Base-by-base conservation (phyloP, 2,113 vertebrate genomes). In the Bungarus multicinctus region DNA sequence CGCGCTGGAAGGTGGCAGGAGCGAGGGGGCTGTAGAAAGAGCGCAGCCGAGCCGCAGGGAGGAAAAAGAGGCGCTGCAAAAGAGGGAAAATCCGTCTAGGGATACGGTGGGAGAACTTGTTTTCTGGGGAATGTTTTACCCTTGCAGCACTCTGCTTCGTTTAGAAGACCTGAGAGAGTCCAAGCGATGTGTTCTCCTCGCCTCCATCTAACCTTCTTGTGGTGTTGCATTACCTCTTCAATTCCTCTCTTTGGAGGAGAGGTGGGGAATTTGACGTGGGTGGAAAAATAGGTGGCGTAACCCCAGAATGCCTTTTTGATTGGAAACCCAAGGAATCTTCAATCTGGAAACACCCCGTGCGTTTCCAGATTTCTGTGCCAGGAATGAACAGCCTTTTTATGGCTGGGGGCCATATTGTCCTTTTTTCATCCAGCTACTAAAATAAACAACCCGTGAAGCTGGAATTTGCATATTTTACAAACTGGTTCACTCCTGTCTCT, bases 271-370 rank as follows among this genome's bases (percentile, higher is more conserved):
- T 74, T 74, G n/a, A n/a, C 69, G 39, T 7, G 69, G 69, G n/a
- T 5, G n/a, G 6, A 0, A 1, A 20, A 34, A 20, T 8, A 39
- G 34, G 34, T 39, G 34, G 69, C 0, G 0, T 39, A 39, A 39
- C 18, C 3, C 69, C 69, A 39, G 18, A 81, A 39, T 81, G 34
- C 69, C 18, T 81, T 81, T 81, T 81, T 81, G 69, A 39, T 43
- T 81, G 34, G 69, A 81, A 81, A 34, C 69, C 6, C 34, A 81
- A 39, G 34, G 18, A 8, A 7, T 39, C 34, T 39, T 81, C 69
- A 8, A 20, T 81, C 69, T 81, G 34, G 34, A 81, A 81, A 81
- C 34, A 81, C 34, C 18, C 69, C 2, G 6, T 81, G 34, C 1
- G n/a, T n/a, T n/a, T n/a, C n/a, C n/a, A n/a, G n/a, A n/a, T 1